Evolutionary conservation across 2,888 invertebrate species (phyloP).

Genomic region (Andrena haemorrhoa): DNA sequence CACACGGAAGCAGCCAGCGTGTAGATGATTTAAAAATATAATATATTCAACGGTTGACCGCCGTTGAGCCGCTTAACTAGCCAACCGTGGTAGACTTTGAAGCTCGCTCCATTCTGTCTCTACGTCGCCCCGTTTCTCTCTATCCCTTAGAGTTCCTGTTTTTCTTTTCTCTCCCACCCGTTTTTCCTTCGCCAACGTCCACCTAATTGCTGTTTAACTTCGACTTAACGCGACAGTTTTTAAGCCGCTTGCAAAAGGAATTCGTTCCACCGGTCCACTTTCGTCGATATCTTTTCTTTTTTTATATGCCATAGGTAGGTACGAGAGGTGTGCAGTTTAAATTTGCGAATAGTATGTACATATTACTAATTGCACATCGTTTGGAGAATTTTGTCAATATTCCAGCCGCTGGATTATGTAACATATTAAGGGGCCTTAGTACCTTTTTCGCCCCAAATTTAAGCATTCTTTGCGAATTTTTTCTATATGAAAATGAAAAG

Average conservation of each 20-base stretch:
- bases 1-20: slow-evolving; percentile 51
- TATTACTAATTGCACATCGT: too few species aligned
- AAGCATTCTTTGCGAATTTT: too few species aligned
- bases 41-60: slow-evolving; percentile 75
- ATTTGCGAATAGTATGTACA: too few species aligned
- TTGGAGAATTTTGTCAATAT: too few species aligned
- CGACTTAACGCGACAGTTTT: slow-evolving; percentile 23
- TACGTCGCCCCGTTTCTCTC: background rate
- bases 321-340: too few species aligned
- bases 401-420: too few species aligned
- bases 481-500: too few species aligned
- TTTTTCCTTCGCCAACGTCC: background rate
- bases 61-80: slow-evolving; percentile 73
- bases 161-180: slow-evolving; percentile 19
- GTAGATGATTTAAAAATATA: slow-evolving; percentile 76
- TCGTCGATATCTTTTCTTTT: too few species aligned
- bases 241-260: slow-evolving; percentile 41
- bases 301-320: too few species aligned
- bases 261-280: slow-evolving; percentile 20
- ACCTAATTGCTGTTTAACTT: slow-evolving; percentile 25
- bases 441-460: too few species aligned
- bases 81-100: slow-evolving; percentile 66
- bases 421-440: too few species aligned
- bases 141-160: background rate
- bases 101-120: slow-evolving; percentile 24